Evolutionary conservation across 2,888 invertebrate genomes (phyloP).

Genomic region (Phytoseiulus persimilis): DNA sequence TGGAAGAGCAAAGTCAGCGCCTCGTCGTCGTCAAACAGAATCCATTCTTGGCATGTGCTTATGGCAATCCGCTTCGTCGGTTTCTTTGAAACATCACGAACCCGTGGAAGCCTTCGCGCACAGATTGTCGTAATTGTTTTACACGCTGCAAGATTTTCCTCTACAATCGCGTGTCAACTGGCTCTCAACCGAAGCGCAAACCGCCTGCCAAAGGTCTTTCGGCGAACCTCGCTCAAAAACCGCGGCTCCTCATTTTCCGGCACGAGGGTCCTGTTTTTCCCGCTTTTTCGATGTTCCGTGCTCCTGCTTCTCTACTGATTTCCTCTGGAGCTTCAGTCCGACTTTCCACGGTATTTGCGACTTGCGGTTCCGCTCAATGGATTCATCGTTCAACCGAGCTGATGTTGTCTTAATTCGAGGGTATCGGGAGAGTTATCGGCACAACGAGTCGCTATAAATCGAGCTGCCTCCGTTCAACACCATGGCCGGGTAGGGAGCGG

Average conservation of each 20-base stretch:
- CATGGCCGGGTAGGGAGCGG: neutral
- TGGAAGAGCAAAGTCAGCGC: neutral
- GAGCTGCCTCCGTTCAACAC: neutral
- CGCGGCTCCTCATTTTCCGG: neutral
- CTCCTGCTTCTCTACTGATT: neutral
- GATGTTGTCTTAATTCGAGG: neutral
- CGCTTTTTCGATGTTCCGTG: neutral
- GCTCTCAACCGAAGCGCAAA: neutral
- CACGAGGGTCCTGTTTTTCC: neutral
- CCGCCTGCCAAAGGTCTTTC: neutral
- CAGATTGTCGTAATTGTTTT: neutral
- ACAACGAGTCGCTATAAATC: neutral
- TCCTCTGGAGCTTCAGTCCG: neutral
- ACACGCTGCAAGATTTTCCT: neutral
- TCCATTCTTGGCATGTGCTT: no score
- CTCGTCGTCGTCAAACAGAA: neutral
- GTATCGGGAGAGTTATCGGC: neutral
- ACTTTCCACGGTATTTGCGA: no score
- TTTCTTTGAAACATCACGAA: neutral
- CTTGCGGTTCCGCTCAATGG: no score
- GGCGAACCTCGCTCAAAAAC: neutral
- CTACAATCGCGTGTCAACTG: neutral
- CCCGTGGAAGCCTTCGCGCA: neutral
- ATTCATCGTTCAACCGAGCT: neutral
- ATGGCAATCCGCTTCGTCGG: neutral